Evolutionary conservation across 2,888 invertebrate species (phyloP), one percentile per base, ranked within the genome.

Genomic region (Rhabditophanes sp.): DNA sequence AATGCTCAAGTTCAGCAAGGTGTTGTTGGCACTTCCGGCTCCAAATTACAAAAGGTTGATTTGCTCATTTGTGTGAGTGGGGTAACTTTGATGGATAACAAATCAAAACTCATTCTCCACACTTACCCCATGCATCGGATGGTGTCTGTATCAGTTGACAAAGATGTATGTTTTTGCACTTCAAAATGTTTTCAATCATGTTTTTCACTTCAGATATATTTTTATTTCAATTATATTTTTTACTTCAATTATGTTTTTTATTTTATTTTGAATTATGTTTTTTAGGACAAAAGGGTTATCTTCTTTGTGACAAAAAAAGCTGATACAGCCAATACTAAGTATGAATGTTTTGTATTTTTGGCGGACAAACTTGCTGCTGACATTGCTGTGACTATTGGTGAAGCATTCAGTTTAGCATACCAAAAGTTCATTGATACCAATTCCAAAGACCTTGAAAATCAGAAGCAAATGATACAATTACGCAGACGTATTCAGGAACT

Each of bases 121-220:
- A 85, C 87, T 68, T 90, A 88, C 68, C 90, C 90, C 0, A 72
- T 93, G 27, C 88, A 90, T 68, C 77, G 87, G 70, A 93, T 93
- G 70, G 90, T 88, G 1, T 93, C 93, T 71, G 93, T 90, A 72
- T 90, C 93, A 1, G 93, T 93, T 66, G 93, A 93, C 69, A 93
- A 93, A 67, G 44, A 53, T 43, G 56, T 54, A 12, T n/a, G 37
- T 17, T 5, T 9, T 8, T 83, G 85, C 16, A 11, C 21, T 24
- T 16, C n/a, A 15, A 17, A 18, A 6, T 16, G n/a, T n/a, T n/a
- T n/a, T n/a, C n/a, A n/a, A 33, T 7, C 7, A 14, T 30, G 3
- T n/a, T 30, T 32, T 11, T 32, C 9, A 8, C 25, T 28, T 12
- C n/a, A 5, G 14, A 12, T 11, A 29, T 9, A 9, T 12, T 18